Conservation (phyloP, 2,888 invertebrate genomes). For the Gortyna flavago region DNA sequence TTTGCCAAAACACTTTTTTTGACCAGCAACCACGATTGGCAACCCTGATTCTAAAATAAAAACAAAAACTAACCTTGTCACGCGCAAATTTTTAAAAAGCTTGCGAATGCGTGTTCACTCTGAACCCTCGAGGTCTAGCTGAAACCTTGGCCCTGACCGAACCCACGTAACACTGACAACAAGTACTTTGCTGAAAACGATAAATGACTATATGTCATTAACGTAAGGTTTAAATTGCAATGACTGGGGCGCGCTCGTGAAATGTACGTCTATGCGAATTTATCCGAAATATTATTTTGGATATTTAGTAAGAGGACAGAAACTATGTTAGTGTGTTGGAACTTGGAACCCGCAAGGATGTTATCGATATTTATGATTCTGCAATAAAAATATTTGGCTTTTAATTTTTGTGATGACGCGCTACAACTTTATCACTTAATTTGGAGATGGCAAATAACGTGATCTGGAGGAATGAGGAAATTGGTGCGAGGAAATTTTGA, state of each 20-base stretch:
- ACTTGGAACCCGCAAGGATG: background rate
- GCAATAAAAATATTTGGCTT: constrained; percentile 2
- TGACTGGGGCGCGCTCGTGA: background rate
- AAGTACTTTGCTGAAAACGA: background rate
- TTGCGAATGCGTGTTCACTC: background rate
- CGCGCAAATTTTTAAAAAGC: constrained; percentile 3
- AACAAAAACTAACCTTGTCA: constrained; percentile 34
- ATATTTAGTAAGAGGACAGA: background rate
- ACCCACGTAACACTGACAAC: constrained; percentile 25
- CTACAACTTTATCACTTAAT: background rate
- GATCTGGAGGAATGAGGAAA: background rate
- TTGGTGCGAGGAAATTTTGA: background rate
- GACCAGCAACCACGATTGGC: background rate
- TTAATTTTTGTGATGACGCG: background rate
- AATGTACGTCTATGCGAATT: background rate
- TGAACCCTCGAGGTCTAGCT: constrained; percentile 14
- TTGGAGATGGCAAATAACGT: background rate
- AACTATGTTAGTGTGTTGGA: background rate
- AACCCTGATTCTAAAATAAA: constrained; percentile 24
- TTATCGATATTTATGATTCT: background rate
- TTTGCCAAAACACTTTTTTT: background rate
- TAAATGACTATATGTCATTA: background rate
- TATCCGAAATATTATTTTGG: constrained; percentile 25
- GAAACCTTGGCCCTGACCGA: constrained; percentile 56
- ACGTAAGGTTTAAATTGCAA: constrained; percentile 1